Base-by-base conservation (phyloP, 1,140 invertebrate species). In the Ectropis grisescens region DNA sequence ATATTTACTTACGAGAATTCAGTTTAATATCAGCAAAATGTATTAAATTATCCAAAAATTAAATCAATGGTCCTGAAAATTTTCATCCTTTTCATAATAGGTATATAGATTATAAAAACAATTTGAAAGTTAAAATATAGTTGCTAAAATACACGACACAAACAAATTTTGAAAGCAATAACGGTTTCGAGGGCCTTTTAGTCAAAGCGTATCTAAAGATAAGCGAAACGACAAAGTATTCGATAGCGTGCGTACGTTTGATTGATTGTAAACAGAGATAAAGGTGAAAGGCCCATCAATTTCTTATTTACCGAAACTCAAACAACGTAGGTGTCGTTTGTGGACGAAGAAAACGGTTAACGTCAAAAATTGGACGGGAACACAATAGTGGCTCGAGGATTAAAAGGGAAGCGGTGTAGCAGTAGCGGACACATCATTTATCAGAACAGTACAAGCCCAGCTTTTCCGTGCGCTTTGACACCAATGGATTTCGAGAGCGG, bases 331-430 rank as follows among this genome's bases (percentile, higher is more conserved):
- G 68, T 72, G 70, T 70, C 41, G 33, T n/a, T 53, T 29, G 45
- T 50, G 47, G 53, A 33, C 22, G 34, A 54, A 66, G 61, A 54
- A 59, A 70, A 69, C 58, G 55, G 55, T 55, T 43, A 47, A 58
- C 56, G 69, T 69, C 60, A 80, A 70, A 68, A 66, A 62, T 68
- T 43, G 46, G 58, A 67, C 58, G 55, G 41, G 36, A 33, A 64
- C 62, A 74, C 69, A 76, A 76, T 68, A 54, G 59, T 56, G 40
- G 50, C 34, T 41, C 24, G 56, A 60, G 65, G 65, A 75, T 76
- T 78, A 78, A 80, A 80, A 80, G 72, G 68, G 56, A 80, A 74
- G 55, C 58, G 60, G 37, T 80, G 75, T 80, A 71, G 47, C 64
- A 55, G 68, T 65, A 68, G 62, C 66, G 29, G 54, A 52, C 56